Evolutionary conservation across 2,113 vertebrate species (phyloP).

Genomic region (Formicarius rufipectus): DNA sequence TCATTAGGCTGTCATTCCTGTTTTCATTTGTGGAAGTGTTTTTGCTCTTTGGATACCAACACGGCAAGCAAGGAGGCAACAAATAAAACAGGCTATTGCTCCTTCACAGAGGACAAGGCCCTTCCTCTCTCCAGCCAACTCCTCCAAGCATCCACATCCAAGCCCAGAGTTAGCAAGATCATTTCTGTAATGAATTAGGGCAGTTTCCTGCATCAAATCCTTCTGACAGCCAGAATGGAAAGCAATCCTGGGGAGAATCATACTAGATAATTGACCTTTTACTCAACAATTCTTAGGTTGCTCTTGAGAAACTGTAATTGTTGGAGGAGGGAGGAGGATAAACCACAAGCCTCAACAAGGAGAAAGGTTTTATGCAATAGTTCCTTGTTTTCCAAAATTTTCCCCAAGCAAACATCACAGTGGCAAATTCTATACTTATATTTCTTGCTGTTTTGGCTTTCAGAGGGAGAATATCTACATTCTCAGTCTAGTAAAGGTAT

Average conservation of each 20-base stretch:
- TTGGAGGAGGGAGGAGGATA: constrained; percentile 2
- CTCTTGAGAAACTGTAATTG: constrained; percentile 51
- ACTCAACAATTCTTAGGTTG: constrained; percentile 28
- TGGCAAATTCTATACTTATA: not conserved
- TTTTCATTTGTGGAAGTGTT: not conserved
- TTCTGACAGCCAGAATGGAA: not conserved
- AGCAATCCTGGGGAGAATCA: not conserved
- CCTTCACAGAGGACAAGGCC: not conserved
- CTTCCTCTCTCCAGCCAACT: not conserved
- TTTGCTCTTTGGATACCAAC: not conserved
- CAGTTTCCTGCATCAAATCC: not conserved
- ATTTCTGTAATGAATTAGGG: not conserved
- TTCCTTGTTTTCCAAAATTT: constrained; percentile 32
- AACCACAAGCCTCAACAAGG: constrained; percentile 43
- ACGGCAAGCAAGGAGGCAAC: not conserved
- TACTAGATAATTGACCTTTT: constrained; percentile 27
- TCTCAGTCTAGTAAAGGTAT: not conserved
- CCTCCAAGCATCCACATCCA: not conserved
- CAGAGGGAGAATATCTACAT: not conserved
- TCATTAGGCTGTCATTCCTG: not conserved
- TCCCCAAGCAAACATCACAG: not conserved
- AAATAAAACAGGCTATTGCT: not conserved
- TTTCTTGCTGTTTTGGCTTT: not conserved
- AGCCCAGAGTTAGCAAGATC: not conserved
- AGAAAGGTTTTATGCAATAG: constrained; percentile 33